Evolutionary conservation across 2,888 invertebrate genomes (phyloP), one percentile per base, ranked within the genome.

Genomic region (Chrysolina haemoptera): DNA sequence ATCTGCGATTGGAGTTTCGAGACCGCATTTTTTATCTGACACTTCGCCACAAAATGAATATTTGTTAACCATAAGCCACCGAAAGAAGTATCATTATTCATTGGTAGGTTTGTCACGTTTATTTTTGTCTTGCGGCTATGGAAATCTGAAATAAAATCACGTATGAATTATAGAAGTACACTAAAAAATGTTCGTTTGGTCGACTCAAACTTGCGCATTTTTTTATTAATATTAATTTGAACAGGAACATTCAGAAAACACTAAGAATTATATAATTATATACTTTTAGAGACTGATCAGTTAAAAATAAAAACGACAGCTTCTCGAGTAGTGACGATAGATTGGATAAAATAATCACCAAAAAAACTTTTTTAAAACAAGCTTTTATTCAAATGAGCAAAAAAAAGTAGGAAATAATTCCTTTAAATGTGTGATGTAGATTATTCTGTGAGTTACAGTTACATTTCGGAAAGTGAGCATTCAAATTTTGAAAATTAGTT

Each of bases 41-140:
- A 11, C 59, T 55, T 22, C 4, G n/a, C 59, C 59, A 16, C 59
- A 35, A 55, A 55, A 4, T 18, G 18, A 14, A 55, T 55, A 22
- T n/a, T 55, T 35, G n/a, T 35, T 40, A 62, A 62, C 27, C 40
- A 40, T 35, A 62, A 43, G 27, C 41, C 63, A 53, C 20, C 20
- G 53, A 53, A 53, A 53, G 18, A 53, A 53, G 10, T 53, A 53
- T 53, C 53, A 53, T 53, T 20, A 53, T 20, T 53, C 53, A 53
- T 53, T 20, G 20, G 18, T 9, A 53, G 20, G 4, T 53, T 20
- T 53, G 16, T 53, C 53, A 53, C 53, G 53, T 53, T 53, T 53
- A 53, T 53, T 20, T 53, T 20, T 53, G 53, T 20, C 18, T 12
- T 53, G 53, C 20, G 20, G 20, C 53, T 53, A 18, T 22, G 1